A percentile compares a stretch with the other conserved stretches of the same genome.
Conservation (phyloP, 2,113 vertebrate species). For the Orientallactaga bullata region DNA sequence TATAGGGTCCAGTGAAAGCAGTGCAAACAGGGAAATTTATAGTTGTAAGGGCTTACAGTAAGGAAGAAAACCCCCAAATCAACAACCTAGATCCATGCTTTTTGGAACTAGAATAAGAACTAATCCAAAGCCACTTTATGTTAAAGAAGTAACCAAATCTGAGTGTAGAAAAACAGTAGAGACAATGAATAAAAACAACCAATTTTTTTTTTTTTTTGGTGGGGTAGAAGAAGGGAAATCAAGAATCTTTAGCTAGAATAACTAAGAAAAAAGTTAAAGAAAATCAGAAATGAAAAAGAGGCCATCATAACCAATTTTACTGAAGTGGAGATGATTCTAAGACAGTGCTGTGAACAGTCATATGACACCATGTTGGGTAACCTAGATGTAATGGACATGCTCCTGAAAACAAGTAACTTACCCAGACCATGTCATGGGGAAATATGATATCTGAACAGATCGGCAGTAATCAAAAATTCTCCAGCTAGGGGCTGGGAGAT, state of each 20-base stretch:
- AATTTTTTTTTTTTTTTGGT: neutral
- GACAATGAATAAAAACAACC: neutral
- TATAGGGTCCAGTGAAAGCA: neutral
- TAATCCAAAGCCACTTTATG: neutral
- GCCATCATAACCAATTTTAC: neutral
- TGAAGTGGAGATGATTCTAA: neutral
- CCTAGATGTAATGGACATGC: too few relatives aligned
- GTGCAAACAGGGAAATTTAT: neutral
- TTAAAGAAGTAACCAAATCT: neutral
- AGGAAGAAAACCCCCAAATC: neutral
- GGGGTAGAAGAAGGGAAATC: neutral
- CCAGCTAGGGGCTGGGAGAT: too few relatives aligned
- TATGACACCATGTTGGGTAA: too few relatives aligned
- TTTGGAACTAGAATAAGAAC: neutral
- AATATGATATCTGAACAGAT: too few relatives aligned
- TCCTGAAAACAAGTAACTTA: too few relatives aligned
- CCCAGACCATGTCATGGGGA: too few relatives aligned
- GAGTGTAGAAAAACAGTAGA: neutral
- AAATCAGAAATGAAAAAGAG: neutral
- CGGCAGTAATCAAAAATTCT: too few relatives aligned
- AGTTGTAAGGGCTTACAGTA: neutral
- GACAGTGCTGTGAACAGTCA: neutral
- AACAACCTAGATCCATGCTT: neutral
- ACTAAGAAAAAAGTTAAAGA: neutral
- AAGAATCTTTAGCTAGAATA: neutral